phyloP scores from a whole-genome alignment of 2,888 invertebrate genomes.

The Leptopilina syphax region DNA sequence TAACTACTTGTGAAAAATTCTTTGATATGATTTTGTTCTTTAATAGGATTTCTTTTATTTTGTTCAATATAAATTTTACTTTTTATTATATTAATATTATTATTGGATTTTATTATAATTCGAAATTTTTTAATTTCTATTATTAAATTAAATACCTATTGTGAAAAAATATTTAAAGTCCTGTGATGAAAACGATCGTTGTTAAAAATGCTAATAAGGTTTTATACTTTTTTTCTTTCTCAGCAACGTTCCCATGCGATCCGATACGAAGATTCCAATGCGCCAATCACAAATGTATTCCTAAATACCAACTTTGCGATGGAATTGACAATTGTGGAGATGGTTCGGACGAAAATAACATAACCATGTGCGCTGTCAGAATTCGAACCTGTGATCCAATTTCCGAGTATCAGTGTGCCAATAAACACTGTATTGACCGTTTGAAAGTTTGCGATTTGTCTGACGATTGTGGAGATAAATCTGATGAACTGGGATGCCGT shows the following conservation, averaged over 20 bases:
- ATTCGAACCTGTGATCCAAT: conserved; percentile 87
- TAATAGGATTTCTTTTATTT: no score
- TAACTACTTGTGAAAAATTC: no score
- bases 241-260: conserved; percentile 90
- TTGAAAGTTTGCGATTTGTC: conserved; percentile 90
- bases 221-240: conserved; percentile 31
- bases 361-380: conserved; percentile 90
- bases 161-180: neutral
- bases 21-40: no score
- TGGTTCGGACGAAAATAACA: conserved; percentile 96
- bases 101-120: no score
- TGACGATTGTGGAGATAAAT: conserved; percentile 93
- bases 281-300: conserved; percentile 91
- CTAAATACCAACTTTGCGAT: conserved; percentile 92
- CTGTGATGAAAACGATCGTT: neutral
- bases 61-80: no score
- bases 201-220: neutral
- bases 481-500: conserved; percentile 94
- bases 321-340: conserved; percentile 95
- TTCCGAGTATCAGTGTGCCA: conserved; percentile 92
- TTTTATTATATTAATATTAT: no score
- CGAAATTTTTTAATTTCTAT: no score
- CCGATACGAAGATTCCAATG: conserved; percentile 92
- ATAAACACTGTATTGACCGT: conserved; percentile 89
- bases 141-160: no score